Percentiles rank a stretch among this genome's conserved stretches.
phyloP scores from a whole-genome alignment of 2,797 vertebrate species.

The Tragopan temminckii region DNA sequence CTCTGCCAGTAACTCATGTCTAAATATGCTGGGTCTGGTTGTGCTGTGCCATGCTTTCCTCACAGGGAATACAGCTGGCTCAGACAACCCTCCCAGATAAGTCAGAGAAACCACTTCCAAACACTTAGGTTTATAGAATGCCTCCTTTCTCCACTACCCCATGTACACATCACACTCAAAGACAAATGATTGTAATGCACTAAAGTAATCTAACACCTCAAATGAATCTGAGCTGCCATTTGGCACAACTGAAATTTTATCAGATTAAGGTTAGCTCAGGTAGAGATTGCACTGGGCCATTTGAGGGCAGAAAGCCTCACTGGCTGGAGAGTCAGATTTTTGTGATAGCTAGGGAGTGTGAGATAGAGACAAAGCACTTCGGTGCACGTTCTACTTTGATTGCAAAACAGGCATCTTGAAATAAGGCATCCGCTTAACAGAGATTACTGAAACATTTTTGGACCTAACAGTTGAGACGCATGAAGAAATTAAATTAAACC shows the following conservation, averaged over 20 bases:
- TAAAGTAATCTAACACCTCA: not conserved
- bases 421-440: not conserved
- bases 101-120: conserved; percentile 30
- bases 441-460: conserved; percentile 36
- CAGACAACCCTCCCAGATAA: conserved; percentile 6
- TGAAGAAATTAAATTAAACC: conserved; percentile 48
- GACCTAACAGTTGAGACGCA: not conserved
- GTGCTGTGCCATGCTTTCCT: conserved; percentile 49
- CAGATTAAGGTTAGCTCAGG: not conserved
- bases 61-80: not conserved
- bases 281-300: not conserved
- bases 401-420: conserved; percentile 58
- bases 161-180: not conserved
- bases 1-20: not conserved
- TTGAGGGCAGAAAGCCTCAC: not conserved
- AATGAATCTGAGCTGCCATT: not conserved
- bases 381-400: not conserved
- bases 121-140: not conserved
- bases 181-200: fast-evolving
- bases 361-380: not conserved
- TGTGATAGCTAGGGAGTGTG: conserved; percentile 7
- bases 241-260: not conserved
- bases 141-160: not conserved
- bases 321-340: conserved; percentile 23
- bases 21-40: not conserved